Percentiles rank a stretch among this genome's conserved stretches.
Conservation (phyloP, 2,888 invertebrate genomes). For the Chloroclystis v-ata region DNA sequence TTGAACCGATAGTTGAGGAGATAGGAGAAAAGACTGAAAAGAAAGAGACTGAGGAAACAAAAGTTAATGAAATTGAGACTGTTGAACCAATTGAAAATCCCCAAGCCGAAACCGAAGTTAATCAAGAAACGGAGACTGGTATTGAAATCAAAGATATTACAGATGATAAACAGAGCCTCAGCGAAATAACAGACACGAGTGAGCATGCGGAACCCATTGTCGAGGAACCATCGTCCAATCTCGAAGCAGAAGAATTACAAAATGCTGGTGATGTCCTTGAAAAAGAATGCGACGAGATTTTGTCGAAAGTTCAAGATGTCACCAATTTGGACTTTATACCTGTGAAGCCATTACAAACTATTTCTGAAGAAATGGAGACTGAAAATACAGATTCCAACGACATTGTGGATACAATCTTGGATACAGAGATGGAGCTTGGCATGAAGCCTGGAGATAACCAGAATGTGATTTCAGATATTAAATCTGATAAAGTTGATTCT, state of each 20-base stretch:
- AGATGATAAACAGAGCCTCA: conserved; percentile 45
- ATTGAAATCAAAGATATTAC: conserved; percentile 59
- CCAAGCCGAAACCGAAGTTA: conserved; percentile 33
- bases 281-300: conserved; percentile 71
- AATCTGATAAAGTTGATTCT: conserved; percentile 31
- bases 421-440: conserved; percentile 60
- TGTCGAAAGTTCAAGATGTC: conserved; percentile 69
- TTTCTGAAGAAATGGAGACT: conserved; percentile 63
- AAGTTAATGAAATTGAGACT: conserved; percentile 30
- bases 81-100: conserved; percentile 41
- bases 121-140: conserved; percentile 42
- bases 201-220: conserved; percentile 58
- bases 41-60: conserved; percentile 49
- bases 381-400: conserved; percentile 61
- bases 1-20: conserved; percentile 47
- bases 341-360: conserved; percentile 56
- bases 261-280: conserved; percentile 48
- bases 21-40: conserved; percentile 47
- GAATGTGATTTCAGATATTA: conserved; percentile 38
- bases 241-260: conserved; percentile 51
- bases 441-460: conserved; percentile 50
- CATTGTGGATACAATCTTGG: conserved; percentile 64
- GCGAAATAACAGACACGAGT: conserved; percentile 50
- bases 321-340: conserved; percentile 65
- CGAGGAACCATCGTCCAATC: conserved; percentile 42